Conservation (phyloP, 2,113 vertebrate species). For the Austrofundulus limnaeus region DNA sequence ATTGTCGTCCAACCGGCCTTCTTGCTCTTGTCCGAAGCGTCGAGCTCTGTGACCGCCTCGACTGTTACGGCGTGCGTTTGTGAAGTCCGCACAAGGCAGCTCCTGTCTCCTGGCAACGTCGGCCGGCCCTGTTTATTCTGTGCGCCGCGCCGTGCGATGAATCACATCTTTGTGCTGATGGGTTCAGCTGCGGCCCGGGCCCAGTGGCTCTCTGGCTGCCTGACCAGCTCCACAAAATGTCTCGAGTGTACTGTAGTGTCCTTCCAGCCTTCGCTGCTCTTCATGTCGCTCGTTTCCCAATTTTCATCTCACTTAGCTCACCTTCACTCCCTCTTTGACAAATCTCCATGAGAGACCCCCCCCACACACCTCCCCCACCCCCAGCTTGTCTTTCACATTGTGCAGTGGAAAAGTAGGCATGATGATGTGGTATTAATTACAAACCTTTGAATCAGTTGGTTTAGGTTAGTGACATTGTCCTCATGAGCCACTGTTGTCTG, state of each 20-base stretch:
- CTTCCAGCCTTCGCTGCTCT: slow-evolving; percentile 9
- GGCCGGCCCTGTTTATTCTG: slow-evolving; percentile 36
- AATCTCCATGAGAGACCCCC: slow-evolving; percentile 42
- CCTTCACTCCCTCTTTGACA: slow-evolving; percentile 10
- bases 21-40: slow-evolving; percentile 43
- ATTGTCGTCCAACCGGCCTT: slow-evolving; percentile 5
- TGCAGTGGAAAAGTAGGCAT: slow-evolving; percentile 2
- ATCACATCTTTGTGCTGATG: slow-evolving; percentile 62
- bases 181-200: slow-evolving; percentile 42
- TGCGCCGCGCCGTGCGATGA: slow-evolving; percentile 54
- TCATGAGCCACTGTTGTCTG: slow-evolving; percentile 20
- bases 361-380: too few species aligned
- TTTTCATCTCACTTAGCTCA: slow-evolving; percentile 22
- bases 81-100: slow-evolving; percentile 59
- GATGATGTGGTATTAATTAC: not conserved
- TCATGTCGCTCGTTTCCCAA: slow-evolving; percentile 1
- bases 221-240: too few species aligned
- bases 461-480: not conserved
- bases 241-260: slow-evolving; percentile 1
- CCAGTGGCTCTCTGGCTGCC: slow-evolving; percentile 18
- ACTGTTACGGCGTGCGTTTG: slow-evolving; percentile 44
- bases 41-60: slow-evolving; percentile 37
- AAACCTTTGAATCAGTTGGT: not conserved
- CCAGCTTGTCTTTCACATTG: slow-evolving; percentile 33
- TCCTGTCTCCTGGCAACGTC: slow-evolving; percentile 74